Percentiles rank a stretch among this genome's conserved stretches.
Evolutionary conservation across 2,797 vertebrate genomes (phyloP).

Genomic region (Uromys caudimaculatus): DNA sequence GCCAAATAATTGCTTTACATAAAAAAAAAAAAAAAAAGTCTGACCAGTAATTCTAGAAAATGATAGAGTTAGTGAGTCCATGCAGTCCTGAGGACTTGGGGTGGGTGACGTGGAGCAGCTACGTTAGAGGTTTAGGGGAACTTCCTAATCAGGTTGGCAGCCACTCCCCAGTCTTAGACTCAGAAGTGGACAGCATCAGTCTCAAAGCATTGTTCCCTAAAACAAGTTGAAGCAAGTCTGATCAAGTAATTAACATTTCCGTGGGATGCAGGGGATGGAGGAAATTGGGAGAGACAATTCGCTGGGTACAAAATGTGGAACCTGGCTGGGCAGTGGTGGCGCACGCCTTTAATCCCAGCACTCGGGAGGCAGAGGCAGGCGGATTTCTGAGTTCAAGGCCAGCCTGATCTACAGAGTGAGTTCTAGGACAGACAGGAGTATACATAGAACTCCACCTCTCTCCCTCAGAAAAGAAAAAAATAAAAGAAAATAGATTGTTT

Average conservation of each 20-base stretch:
- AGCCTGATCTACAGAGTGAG: not conserved
- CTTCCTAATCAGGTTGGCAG: not conserved
- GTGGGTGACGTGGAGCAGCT: not conserved
- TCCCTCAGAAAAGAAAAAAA: not conserved
- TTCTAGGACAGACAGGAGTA: not conserved
- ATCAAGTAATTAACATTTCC: constrained; percentile 17
- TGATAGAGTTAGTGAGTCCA: not conserved
- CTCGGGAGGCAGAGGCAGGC: not conserved
- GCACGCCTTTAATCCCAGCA: not conserved
- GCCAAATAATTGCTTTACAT: constrained; percentile 3
- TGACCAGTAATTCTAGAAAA: not conserved
- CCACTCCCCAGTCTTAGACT: not conserved
- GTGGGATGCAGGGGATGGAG: not conserved
- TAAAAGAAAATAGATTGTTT: not conserved
- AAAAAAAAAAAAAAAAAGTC: not conserved
- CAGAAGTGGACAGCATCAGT: not conserved
- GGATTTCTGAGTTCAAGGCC: not conserved
- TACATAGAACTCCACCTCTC: not conserved
- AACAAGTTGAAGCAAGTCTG: constrained; percentile 53
- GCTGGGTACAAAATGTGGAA: not conserved
- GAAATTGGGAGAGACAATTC: constrained; percentile 26
- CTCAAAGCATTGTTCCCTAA: constrained; percentile 4
- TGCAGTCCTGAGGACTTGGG: not conserved
- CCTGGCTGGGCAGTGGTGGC: not conserved
- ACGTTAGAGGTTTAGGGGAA: not conserved